Percentiles rank a stretch among this genome's conserved stretches.
Conservation (phyloP, 2,797 vertebrate species). For the Melanotaenia maccullochi region DNA sequence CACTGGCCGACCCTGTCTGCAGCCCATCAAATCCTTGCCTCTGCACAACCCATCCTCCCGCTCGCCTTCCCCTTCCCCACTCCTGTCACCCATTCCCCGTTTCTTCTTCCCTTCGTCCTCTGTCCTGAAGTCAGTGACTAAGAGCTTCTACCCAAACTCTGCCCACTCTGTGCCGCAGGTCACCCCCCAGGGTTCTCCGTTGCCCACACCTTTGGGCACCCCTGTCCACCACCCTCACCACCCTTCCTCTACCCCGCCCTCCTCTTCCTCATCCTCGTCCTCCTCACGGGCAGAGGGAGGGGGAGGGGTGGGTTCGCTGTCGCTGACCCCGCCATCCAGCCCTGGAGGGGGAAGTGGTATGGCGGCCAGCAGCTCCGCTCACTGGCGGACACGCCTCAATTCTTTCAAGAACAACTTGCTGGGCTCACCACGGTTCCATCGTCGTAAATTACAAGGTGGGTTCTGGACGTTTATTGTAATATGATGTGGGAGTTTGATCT, state of each 20-base stretch:
- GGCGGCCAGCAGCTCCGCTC: constrained; percentile 90
- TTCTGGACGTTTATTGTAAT: not conserved
- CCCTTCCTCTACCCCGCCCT: constrained; percentile 89
- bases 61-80: constrained; percentile 87
- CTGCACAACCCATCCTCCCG: constrained; percentile 86
- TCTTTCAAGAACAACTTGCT: constrained; percentile 95
- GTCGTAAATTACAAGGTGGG: constrained; percentile 94
- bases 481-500: not conserved
- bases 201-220: constrained; percentile 92
- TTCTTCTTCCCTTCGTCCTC: constrained; percentile 88
- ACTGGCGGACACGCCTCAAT: constrained; percentile 94
- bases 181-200: constrained; percentile 90
- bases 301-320: constrained; percentile 85
- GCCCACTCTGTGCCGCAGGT: constrained; percentile 88
- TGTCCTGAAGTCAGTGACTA: constrained; percentile 88
- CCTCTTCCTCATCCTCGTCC: constrained; percentile 89
- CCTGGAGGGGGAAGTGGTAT: constrained; percentile 85
- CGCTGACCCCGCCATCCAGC: constrained; percentile 88
- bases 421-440: constrained; percentile 93
- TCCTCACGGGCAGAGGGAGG: constrained; percentile 83
- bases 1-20: constrained; percentile 87
- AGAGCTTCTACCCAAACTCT: constrained; percentile 87
- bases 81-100: constrained; percentile 84
- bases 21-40: constrained; percentile 88
- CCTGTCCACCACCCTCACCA: constrained; percentile 93